Evolutionary conservation across 2,888 invertebrate genomes (phyloP), one percentile per base, ranked within the genome.

Genomic region (Drosophila lacicola): DNA sequence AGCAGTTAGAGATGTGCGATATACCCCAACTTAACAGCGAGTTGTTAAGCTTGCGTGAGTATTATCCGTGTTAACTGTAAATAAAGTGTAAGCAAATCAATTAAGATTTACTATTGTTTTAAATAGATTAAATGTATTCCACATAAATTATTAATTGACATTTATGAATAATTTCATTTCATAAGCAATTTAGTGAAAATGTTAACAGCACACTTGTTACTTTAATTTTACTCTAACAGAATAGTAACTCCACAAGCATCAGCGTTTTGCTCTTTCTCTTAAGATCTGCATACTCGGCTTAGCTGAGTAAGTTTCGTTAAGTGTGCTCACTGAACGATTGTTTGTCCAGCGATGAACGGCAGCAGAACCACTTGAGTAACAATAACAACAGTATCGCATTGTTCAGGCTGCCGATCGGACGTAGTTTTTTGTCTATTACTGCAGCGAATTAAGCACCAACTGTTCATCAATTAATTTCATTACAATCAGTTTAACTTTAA

Each of bases 391-490:
- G 75, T 75, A 55, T 47, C 67, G 67, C 42, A 67, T 61, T 47
- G 63, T 29, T 58, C 29, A 71, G 64, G 76, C 76, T 75, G 71
- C 63, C 67, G 75, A 75, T 75, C 75, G 67, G 75, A 75, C 57
- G 75, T 75, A 41, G 33, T 57, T 64, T 67, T 33, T 42, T 63
- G 41, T 13, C 14, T 34, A 29, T 57, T 49, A 49, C 65, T 67
- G n/a, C 41, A 50, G 17, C 39, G 58, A 44, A 56, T 41, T 21
- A 63, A 44, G 39, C 60, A 34, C 33, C 58, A 61, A 58, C 64
- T 51, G 44, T 64, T 67, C 42, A 72, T 61, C 61, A 75, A 71
- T 75, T 61, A 37, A 46, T 3, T 39, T 36, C 45, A 45, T 57
- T 34, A 46, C 57, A 36, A 74, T 56, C 64, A 76, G 76, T 64